Evolutionary conservation across 1,140 invertebrate species (phyloP), one percentile per base, ranked within the genome.

Genomic region (Calephelis virginiensis): DNA sequence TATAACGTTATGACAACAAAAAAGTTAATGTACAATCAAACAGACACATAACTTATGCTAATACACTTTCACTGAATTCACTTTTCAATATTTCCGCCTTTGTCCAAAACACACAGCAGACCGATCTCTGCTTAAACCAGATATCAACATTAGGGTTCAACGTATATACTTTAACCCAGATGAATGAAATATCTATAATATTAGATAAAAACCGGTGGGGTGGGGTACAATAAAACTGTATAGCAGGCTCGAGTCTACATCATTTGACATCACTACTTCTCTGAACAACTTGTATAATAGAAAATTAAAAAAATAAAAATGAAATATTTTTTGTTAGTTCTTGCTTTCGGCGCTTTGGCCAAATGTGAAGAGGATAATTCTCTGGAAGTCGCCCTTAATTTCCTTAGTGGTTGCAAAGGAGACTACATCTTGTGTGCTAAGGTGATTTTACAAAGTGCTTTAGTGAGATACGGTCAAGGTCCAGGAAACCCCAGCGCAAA

Each of bases 171-270:
- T 75, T 80, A 86, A 85, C 82, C 85, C 76, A 86, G 81, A 80
- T 82, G 86, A 80, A 75, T 78, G 82, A 56, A 56, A 56, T 9
- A 56, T 56, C 53, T 43, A 43, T 43, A 43, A 37, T 37, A 38
- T 56, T 56, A 56, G 50, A 56, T 56, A 28, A 56, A 53, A 56
- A 43, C 12, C 50, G 82, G 83, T 82, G 78, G 76, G 80, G 80
- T 76, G 82, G 73, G 77, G 77, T 74, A 67, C 69, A 74, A 90
- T 90, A 90, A 90, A 90, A 90, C 88, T 85, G 76, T 86, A 83
- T 82, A 72, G 75, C 81, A 8, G 72, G 48, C 37, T 66, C 69
- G 73, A 70, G 66, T 81, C 63, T 66, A 67, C 75, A 75, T 77
- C 86, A 90, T 81, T 80, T 81, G 83, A 85, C 85, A 84, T 86